Evolutionary conservation across 2,797 vertebrate species (phyloP), one percentile per base, ranked within the genome.

Genomic region (Poeciliopsis infans): DNA sequence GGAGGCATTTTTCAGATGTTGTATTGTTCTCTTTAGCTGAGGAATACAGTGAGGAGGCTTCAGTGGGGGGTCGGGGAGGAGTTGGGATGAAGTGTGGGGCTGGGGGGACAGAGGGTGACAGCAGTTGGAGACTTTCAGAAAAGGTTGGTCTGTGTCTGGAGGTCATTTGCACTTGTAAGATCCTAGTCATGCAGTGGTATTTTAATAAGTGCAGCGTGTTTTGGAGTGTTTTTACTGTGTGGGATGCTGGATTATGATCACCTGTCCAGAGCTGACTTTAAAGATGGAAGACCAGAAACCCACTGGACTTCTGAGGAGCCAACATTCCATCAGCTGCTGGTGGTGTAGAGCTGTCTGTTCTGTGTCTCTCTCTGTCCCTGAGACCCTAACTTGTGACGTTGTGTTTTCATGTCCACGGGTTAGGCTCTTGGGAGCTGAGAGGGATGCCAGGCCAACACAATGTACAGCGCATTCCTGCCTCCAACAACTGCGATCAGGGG

Each of bases 381-480:
- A 99, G 98, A 99, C 98, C 98, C 98, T 99, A 99, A 99, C 98
- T 99, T 99, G 98, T 99, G 98, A 99, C 97, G 98, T 98, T 98
- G 97, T 96, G 96, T 94, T 96, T 97, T 97, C 96, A 96, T 98
- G 97, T 98, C 97, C 98, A 99, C 98, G 97, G 97, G 98, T 98
- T 99, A 97, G 98, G 97, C 96, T 99, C 98, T 99, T 94, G 97
- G 98, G 98, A 99, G 97, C 98, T 97, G 98, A 93, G 98, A 97
- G 98, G 95, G 96, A 96, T 95, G 95, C 97, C 92, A 94, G 81
- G 91, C 90, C 98, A 88, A 95, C 98, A 92, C 81, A 69, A 43
- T 85, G 76, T 82, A 74, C 76, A 7, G 33, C 80, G 79, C 77
- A 79, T 79, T 80, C 68, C 83, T 78, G 80, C 85, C 85, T 84